These are phyloP conservation scores for Eilema caniola DNA, from an alignment of 2,888 invertebrate genomes.

Conservation along the genomic window DNA sequence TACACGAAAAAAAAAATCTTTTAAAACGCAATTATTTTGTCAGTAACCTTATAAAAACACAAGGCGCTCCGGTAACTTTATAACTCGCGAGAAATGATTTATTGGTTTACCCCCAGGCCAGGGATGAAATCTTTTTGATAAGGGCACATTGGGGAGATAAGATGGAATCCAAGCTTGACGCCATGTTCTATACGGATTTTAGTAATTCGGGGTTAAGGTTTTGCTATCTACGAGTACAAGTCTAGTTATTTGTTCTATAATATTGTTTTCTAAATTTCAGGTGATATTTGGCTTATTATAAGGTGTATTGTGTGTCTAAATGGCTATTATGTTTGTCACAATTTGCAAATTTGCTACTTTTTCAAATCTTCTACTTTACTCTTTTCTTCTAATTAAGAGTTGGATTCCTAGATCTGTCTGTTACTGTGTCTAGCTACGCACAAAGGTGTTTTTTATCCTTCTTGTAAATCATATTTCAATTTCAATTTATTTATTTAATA, in stretches of 20 bases:
- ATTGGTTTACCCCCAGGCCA: slow-evolving; percentile 42
- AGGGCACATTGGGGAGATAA: slow-evolving; percentile 39
- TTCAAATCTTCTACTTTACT: too few species aligned
- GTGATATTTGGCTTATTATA: background rate
- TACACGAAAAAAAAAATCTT: slow-evolving; percentile 10
- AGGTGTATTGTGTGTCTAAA: background rate
- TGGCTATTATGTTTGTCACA: background rate
- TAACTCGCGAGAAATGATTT: slow-evolving; percentile 49
- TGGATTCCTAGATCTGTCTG: too few species aligned
- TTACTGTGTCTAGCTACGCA: too few species aligned
- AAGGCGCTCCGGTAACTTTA: slow-evolving; percentile 36
- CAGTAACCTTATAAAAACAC: slow-evolving; percentile 28
- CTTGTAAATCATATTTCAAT: too few species aligned
- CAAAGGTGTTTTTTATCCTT: too few species aligned
- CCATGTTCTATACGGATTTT: slow-evolving; percentile 16
- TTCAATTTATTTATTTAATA: too few species aligned
- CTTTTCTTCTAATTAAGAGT: too few species aligned
- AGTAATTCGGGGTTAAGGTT: slow-evolving; percentile 10
- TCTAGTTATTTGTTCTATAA: background rate
- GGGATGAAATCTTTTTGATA: slow-evolving; percentile 52
- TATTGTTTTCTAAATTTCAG: background rate
- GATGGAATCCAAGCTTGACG: slow-evolving; percentile 34
- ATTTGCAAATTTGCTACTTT: background rate
- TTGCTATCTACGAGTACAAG: background rate
- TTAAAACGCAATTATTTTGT: slow-evolving; percentile 27